Base-by-base conservation (phyloP, 2,888 invertebrate species). In the Drosophila mercatorum region DNA sequence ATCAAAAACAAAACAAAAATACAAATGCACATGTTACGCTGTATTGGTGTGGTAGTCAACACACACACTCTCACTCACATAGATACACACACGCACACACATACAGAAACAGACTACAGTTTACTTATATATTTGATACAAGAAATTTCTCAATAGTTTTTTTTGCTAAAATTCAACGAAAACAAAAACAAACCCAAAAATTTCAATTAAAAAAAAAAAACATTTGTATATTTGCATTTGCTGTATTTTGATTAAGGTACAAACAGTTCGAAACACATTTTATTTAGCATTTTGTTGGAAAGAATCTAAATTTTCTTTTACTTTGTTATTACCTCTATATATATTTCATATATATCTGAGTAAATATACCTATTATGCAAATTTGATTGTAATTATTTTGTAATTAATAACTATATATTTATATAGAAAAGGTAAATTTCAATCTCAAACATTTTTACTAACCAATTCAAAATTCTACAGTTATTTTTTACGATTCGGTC, bases 261-360 rank as follows among this genome's bases (percentile, higher is more conserved):
- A 79, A 73, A 73, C 68, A 51, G 62, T 78, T 73, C 28, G 52
- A 61, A 65, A 62, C 47, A 61, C 46, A 66, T 73, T 78, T 88
- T 62, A 68, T 83, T 88, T 80, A 85, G 86, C 80, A 88, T 85
- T 83, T 78, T 80, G 75, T 85, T 53, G 63, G 41, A 58, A 62
- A 52, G 46, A 59, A 64, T 60, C 49, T 49, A 49, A n/a, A 22
- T 57, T 68, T 63, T 49, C 49, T 22, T 49, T 78, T 51, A 14
- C 49, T 57, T 77, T 28, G 71, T 71, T 59, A 61, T 71, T 53
- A 64, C 56, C 38, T 62, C 69, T 44, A 51, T 51, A 73, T 46
- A 46, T 53, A 76, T 44, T 34, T 34, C 34, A 53, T 53, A 76
- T 36, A 70, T 57, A 64, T 71, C 57, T 51, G 58, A 78, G 58